These are phyloP conservation scores for Eulemur mongoz DNA, from an alignment of 2,797 vertebrate species.

Conservation along the genomic window DNA sequence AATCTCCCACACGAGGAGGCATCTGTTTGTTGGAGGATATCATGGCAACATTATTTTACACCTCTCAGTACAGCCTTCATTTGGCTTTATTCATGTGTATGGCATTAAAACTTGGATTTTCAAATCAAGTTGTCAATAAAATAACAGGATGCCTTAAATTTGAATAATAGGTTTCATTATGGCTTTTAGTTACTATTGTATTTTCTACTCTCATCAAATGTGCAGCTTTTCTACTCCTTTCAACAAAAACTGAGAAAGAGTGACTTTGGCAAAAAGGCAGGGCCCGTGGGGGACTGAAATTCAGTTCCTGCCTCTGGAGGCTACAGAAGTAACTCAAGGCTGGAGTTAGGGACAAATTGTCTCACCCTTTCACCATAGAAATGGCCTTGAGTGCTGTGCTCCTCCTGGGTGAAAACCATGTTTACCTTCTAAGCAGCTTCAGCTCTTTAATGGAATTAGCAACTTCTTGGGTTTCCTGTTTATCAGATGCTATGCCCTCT, in stretches of 20 bases:
- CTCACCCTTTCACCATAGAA: background rate
- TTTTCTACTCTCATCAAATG: background rate
- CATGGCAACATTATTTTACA: background rate
- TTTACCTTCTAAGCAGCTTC: constrained; percentile 55
- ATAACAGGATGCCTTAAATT: background rate
- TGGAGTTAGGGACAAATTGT: constrained; percentile 69
- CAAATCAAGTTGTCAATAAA: background rate
- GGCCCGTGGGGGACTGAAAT: background rate
- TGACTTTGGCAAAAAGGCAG: background rate
- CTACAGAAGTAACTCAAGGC: background rate
- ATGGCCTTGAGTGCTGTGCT: constrained; percentile 55
- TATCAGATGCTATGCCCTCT: background rate
- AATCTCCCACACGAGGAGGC: background rate
- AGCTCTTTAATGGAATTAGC: constrained; percentile 44
- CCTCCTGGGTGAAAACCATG: constrained; percentile 53
- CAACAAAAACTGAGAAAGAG: background rate
- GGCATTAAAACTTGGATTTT: constrained; percentile 18
- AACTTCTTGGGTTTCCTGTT: constrained; percentile 32
- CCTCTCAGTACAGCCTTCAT: background rate
- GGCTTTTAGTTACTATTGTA: background rate
- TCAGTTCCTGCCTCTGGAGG: constrained; percentile 35
- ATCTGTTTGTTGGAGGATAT: constrained; percentile 20
- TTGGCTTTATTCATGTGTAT: background rate
- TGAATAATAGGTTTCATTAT: constrained; percentile 5
- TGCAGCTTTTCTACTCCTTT: background rate